These are phyloP conservation scores for Xylota sylvarum DNA, from an alignment of 2,888 invertebrate species.

Conservation along the genomic window DNA sequence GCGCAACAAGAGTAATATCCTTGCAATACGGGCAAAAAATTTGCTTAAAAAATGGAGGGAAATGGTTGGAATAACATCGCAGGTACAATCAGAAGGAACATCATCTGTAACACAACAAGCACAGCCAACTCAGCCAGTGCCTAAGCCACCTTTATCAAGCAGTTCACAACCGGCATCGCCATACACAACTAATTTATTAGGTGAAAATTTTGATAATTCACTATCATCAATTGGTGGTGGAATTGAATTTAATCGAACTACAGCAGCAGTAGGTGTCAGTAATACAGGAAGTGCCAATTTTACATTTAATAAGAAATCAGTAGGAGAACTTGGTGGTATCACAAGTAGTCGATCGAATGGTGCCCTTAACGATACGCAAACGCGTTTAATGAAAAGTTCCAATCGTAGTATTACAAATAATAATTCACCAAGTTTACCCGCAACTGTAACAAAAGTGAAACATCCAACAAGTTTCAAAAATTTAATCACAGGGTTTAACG, in stretches of 20 bases:
- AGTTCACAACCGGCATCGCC: slow-evolving; percentile 79
- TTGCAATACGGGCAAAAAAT: slow-evolving; percentile 96
- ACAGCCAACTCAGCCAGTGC: slow-evolving; percentile 44
- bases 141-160: slow-evolving; percentile 57
- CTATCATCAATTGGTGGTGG: slow-evolving; percentile 65
- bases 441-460: slow-evolving; percentile 51
- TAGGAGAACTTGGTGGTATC: slow-evolving; percentile 14
- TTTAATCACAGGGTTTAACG: slow-evolving; percentile 76
- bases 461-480: slow-evolving; percentile 80
- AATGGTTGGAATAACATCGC: slow-evolving; percentile 88
- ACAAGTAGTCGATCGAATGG: slow-evolving; percentile 56
- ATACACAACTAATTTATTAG: slow-evolving; percentile 60
- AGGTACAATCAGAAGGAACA: slow-evolving; percentile 57
- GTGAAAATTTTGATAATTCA: slow-evolving; percentile 70
- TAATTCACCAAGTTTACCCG: slow-evolving; percentile 43
- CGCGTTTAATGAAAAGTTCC: slow-evolving; percentile 31
- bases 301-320: slow-evolving; percentile 73
- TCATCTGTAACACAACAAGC: slow-evolving; percentile 42
- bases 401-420: slow-evolving; percentile 56
- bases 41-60: slow-evolving; percentile 97
- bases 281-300: slow-evolving; percentile 77
- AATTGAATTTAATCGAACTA: slow-evolving; percentile 58
- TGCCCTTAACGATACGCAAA: slow-evolving; percentile 51
- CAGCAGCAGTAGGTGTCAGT: slow-evolving; percentile 37
- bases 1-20: slow-evolving; percentile 92